phyloP scores from a whole-genome alignment of 2,888 invertebrate genomes.

The Caenorhabditis afra region DNA sequence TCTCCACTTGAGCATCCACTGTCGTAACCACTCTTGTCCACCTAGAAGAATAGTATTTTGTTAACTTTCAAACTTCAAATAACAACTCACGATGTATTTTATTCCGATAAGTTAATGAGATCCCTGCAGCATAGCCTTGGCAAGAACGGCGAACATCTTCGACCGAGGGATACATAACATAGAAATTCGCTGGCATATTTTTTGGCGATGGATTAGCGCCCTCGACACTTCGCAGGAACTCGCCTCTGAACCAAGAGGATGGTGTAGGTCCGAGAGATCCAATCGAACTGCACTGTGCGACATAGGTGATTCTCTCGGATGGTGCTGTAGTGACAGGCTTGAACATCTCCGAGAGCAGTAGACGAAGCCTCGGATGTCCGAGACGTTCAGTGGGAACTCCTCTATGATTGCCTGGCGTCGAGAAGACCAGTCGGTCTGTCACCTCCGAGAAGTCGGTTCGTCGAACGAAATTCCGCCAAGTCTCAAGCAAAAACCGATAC shows the following conservation, averaged over 20 bases:
- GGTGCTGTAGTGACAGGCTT: neutral
- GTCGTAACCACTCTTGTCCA: constrained; percentile 28
- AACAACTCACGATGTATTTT: constrained; percentile 81
- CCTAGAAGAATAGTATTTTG: too few relatives aligned
- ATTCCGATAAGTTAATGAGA: constrained; percentile 91
- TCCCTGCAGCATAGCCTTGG: constrained; percentile 90
- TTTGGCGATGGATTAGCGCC: constrained; percentile 10
- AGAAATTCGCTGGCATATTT: constrained; percentile 33
- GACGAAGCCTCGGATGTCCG: constrained; percentile 46
- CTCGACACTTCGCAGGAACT: constrained; percentile 85
- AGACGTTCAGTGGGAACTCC: constrained; percentile 14
- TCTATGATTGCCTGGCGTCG: constrained; percentile 73
- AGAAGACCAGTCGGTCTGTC: constrained; percentile 69
- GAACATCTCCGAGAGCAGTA: constrained; percentile 10
- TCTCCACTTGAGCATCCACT: constrained; percentile 85
- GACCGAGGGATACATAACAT: constrained; percentile 86
- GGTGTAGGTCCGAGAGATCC: constrained; percentile 85
- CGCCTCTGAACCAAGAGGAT: constrained; percentile 87
- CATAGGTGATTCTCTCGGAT: constrained; percentile 24
- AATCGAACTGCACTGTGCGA: constrained; percentile 74
- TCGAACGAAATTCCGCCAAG: constrained; percentile 58
- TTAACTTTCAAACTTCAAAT: neutral
- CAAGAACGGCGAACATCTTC: constrained; percentile 91
- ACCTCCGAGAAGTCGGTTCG: constrained; percentile 53
- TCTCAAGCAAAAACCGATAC: neutral